These are phyloP conservation scores for Rhagoletis zephyria DNA, from an alignment of 1,140 invertebrate species.

Conservation along the genomic window DNA sequence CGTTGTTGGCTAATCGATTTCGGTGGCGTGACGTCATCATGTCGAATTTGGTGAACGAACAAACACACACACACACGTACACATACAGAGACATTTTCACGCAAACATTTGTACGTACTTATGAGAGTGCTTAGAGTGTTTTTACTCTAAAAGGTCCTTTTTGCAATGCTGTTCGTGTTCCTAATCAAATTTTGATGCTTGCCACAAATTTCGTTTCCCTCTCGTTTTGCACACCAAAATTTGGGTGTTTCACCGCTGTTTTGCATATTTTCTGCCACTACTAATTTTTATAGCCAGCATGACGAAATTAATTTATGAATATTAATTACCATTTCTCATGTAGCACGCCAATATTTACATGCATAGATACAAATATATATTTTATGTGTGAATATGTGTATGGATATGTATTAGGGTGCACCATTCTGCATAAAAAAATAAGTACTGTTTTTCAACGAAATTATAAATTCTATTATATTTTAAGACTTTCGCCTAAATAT, in stretches of 20 bases:
- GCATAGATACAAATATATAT: too few relatives aligned
- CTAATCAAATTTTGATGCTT: not conserved
- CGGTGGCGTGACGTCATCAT: constrained; percentile 66
- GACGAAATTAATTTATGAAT: constrained; percentile 47
- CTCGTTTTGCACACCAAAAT: not conserved
- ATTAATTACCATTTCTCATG: not conserved
- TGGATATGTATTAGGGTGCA: too few relatives aligned
- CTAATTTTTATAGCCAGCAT: constrained; percentile 5
- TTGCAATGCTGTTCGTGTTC: not conserved
- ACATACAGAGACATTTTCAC: not conserved
- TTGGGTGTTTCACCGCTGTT: not conserved
- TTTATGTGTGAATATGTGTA: too few relatives aligned
- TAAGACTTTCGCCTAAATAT: too few relatives aligned
- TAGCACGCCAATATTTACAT: not conserved
- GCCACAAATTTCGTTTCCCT: not conserved
- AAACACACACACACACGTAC: not conserved
- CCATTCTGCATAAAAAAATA: too few relatives aligned
- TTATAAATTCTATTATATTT: too few relatives aligned
- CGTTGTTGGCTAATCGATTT: constrained; percentile 63
- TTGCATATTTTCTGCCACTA: constrained; percentile 55
- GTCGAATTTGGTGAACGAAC: constrained; percentile 60
- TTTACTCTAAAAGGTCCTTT: too few relatives aligned
- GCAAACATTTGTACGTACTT: not conserved
- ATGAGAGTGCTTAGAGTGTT: not conserved
- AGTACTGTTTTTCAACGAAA: too few relatives aligned